Evolutionary conservation across 2,888 invertebrate genomes (phyloP).

Genomic region (Hedya salicella): DNA sequence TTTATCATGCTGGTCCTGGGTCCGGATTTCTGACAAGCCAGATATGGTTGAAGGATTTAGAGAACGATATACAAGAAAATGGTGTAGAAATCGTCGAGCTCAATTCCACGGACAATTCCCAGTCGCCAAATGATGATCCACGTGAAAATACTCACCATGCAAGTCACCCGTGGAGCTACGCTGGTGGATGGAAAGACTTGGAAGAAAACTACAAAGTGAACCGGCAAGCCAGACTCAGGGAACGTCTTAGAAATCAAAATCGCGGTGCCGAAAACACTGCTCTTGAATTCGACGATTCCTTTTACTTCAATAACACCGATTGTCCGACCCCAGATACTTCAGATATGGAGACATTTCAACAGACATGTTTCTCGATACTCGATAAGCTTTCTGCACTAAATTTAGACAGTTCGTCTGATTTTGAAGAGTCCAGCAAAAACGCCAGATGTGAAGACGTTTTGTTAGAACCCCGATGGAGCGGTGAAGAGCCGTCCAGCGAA

Average conservation of each 20-base stretch:
- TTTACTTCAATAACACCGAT: constrained; percentile 12
- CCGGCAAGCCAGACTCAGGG: constrained; percentile 57
- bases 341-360: constrained; percentile 46
- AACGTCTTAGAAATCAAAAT: constrained; percentile 51
- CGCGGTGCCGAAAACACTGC: constrained; percentile 37
- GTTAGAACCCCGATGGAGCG: constrained; percentile 46
- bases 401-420: constrained; percentile 62
- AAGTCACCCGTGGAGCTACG: constrained; percentile 56
- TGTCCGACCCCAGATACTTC: constrained; percentile 23
- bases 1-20: constrained; percentile 23
- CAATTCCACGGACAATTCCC: constrained; percentile 55
- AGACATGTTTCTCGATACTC: constrained; percentile 62
- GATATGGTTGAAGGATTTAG: constrained; percentile 56
- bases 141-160: constrained; percentile 37
- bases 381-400: constrained; percentile 55
- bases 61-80: constrained; percentile 46
- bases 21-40: constrained; percentile 56
- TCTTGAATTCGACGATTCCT: constrained; percentile 42
- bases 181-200: constrained; percentile 47
- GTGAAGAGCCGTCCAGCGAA: constrained; percentile 51
- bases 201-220: constrained; percentile 55
- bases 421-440: constrained; percentile 49
- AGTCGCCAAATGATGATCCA: constrained; percentile 49
- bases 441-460: constrained; percentile 50
- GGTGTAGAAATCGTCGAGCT: constrained; percentile 70